These are phyloP conservation scores for Leucopsar rothschildi DNA, from an alignment of 2,113 vertebrate species.

Conservation along the genomic window DNA sequence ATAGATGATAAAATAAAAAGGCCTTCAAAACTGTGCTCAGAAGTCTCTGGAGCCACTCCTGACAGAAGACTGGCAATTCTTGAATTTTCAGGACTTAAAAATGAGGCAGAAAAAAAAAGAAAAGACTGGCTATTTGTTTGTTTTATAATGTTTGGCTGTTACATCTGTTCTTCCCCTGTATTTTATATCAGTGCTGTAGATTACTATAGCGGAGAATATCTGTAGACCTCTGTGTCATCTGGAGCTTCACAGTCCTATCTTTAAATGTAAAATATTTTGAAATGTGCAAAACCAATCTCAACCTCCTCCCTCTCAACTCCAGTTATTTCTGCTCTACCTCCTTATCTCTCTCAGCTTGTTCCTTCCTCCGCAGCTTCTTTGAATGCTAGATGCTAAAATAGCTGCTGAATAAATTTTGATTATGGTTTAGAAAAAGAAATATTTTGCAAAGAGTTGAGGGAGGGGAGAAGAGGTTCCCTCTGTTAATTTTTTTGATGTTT, in stretches of 20 bases:
- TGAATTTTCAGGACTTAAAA: background rate
- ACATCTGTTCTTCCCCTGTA: background rate
- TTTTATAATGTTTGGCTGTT: background rate
- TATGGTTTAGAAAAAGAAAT: background rate
- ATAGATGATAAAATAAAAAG: background rate
- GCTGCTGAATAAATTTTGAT: background rate
- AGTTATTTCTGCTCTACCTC: background rate
- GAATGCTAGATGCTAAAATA: background rate
- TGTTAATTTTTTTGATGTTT: background rate
- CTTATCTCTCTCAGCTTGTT: constrained; percentile 6
- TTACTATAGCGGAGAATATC: background rate
- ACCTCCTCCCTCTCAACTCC: background rate
- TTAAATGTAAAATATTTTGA: constrained; percentile 39
- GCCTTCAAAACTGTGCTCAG: background rate
- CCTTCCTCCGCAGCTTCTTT: background rate
- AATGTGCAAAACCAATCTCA: background rate
- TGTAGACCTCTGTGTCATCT: background rate
- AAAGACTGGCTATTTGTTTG: background rate
- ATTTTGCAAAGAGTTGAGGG: background rate
- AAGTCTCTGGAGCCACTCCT: background rate
- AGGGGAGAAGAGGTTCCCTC: background rate
- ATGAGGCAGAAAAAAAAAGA: background rate
- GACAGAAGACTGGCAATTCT: background rate
- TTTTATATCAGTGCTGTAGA: background rate
- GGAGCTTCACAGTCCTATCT: background rate